Base-by-base conservation (phyloP, 2,888 invertebrate species). In the Imbricaverruca yamaguchii region DNA sequence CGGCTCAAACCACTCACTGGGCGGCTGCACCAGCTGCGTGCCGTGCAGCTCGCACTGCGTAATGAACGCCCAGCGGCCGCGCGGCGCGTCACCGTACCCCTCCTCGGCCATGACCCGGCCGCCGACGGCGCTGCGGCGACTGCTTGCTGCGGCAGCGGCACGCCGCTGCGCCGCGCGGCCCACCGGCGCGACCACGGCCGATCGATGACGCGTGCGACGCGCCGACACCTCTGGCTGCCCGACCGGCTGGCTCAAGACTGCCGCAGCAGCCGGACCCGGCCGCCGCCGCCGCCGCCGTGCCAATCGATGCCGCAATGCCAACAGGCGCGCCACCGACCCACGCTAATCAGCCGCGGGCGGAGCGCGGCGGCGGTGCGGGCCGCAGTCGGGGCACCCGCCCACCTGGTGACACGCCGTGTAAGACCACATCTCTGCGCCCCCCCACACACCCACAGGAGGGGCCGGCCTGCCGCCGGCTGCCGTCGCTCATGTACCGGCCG, bases 11-110 rank as follows among this genome's bases (percentile, higher is more conserved):
- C 56, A 78, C 57, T 56, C 56, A 21, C 13, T 4, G 23, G 78
- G 56, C 56, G 78, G 56, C 78, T 78, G 56, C 78, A 78, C 78
- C 78, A 78, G 56, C 56, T 57, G 78, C 56, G 57, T 55, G 23
- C 78, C 78, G 78, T 78, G 78, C 78, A 78, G 23, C 57, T 78
- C 56, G 25, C 78, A 78, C 56, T 78, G 56, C 23, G 78, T 78
- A 12, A 78, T 56, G 23, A 78, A 78, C n/a, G 78, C 78, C 78
- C 78, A 78, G 56, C 78, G 78, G 11, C 78, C 78, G 78, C 56
- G 57, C 78, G 78, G 78, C n/a, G 56, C 56, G 10, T 18, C 74
- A 53, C 53, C 9, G 53, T 53, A 74, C 18, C 8, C 53, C 39
- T 74, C 74, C 13, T 74, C 74, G 53, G 74, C 74, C 74, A 74